These are phyloP conservation scores for Halictus quadricinctus DNA, from an alignment of 2,888 invertebrate genomes.

Conservation along the genomic window DNA sequence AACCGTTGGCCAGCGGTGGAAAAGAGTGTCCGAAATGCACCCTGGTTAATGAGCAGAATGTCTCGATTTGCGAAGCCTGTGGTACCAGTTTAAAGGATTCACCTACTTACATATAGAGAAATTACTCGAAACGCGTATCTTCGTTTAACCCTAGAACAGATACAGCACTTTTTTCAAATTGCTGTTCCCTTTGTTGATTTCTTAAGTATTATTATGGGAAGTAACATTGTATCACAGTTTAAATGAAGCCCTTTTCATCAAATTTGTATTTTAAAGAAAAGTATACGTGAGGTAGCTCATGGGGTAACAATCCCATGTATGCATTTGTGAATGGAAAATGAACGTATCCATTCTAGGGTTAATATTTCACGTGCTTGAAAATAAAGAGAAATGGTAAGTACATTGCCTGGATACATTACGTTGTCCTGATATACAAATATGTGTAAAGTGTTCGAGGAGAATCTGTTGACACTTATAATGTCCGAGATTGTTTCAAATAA, in stretches of 20 bases:
- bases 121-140: constrained; percentile 21
- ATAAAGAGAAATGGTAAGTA: constrained; percentile 26
- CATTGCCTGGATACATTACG: constrained; percentile 26
- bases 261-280: not conserved
- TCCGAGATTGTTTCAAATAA: constrained; percentile 12
- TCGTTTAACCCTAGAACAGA: not conserved
- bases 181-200: not conserved
- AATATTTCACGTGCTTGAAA: constrained; percentile 24
- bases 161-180: not conserved
- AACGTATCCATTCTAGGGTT: not conserved
- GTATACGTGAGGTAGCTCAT: not conserved
- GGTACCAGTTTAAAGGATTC: constrained; percentile 87
- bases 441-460: constrained; percentile 21
- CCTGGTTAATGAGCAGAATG: constrained; percentile 88
- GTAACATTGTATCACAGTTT: not conserved
- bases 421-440: constrained; percentile 20
- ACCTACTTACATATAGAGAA: constrained; percentile 87
- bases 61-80: constrained; percentile 88
- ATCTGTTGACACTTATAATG: constrained; percentile 29
- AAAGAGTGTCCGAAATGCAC: constrained; percentile 90
- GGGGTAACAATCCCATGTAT: no score
- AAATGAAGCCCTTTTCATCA: not conserved
- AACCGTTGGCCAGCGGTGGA: constrained; percentile 88
- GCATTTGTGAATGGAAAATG: not conserved
- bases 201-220: not conserved